Evolutionary conservation across 2,888 invertebrate genomes (phyloP), one percentile per base, ranked within the genome.

Genomic region (Drosophila macrospina): DNA sequence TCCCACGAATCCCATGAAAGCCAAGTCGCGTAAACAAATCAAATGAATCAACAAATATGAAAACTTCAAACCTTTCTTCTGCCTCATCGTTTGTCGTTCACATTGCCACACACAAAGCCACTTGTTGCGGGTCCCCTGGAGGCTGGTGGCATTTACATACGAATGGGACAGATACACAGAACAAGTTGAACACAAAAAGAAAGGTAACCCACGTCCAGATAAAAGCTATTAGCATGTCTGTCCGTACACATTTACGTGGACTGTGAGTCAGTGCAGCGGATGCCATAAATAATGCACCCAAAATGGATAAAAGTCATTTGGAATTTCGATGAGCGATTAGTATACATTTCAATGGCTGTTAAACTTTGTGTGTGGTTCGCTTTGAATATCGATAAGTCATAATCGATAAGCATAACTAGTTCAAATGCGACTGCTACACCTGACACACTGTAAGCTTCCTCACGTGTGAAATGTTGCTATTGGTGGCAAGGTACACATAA

Each of bases 1-100:
- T 88, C 87, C 80, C 89, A 89, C 87, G 89, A 79, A 73, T 20
- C 20, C 20, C 20, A 20, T 20, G 20, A 20, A n/a, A n/a, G n/a
- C n/a, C n/a, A n/a, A n/a, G n/a, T n/a, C 20, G 7, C 28, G 28
- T 6, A 28, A 28, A 6, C 5, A 28, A 28, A 61, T 59, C 11
- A 36, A 68, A 57, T 60, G 62, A 82, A 76, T 67, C 74, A 68
- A 74, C 78, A 71, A 74, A 70, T 57, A 70, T 68, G 59, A 62
- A 60, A 44, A 36, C 36, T 34, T 16, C 45, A 48, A 55, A 69
- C 39, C 39, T 24, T 56, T 26, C 30, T 41, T 30, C n/a, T 28
- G 47, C 26, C 13, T 39, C 10, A 13, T n/a, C 45, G 20, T 55
- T 47, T 44, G 52, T 24, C 30, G 50, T 34, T 32, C 32, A 44